Base-by-base conservation (phyloP, 2,113 vertebrate genomes). In the Prolemur simus region DNA sequence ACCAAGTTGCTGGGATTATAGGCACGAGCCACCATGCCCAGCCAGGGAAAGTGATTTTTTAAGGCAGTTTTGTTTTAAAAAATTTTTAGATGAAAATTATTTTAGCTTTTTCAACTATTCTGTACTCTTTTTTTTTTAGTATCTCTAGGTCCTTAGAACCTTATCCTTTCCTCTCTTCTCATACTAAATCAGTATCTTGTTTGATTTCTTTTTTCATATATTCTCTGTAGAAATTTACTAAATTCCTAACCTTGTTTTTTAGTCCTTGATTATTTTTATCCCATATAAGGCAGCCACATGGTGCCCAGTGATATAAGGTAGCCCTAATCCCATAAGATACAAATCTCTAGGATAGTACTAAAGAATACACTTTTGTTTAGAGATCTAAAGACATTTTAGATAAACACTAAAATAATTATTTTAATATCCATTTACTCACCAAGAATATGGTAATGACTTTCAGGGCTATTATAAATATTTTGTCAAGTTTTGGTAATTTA, bases 401-500 rank as follows among this genome's bases (percentile, higher is more conserved):
- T 91, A 68, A 92, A 73, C 81, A 45, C 64, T 91, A 45, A 91
- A 91, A 60, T 85, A 64, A 76, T 58, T 90, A 80, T 47, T 85
- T 96, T 58, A 82, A 52, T 71, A 66, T 21, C 8, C 47, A n/a
- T 60, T 92, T 88, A 92, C 23, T 96, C n/a, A 94, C 45, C 18
- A 85, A 82, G 45, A 96, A 34, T 63, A 83, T 27, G 18, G 71
- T 92, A 78, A 91, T 49, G 12, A 86, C 18, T 71, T 91, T 39
- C 32, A 88, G 25, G 20, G 3, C 90, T 89, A 42, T 89, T 87
- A 49, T 92, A 86, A 42, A 89, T 87, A 49, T 49, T 96, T 94
- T 86, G 6, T 82, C 56, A 94, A 82, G 13, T 89, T 96, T 93
- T 81, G 32, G 2, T 92, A 81, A 93, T 95, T 64, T 74, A 78